phyloP scores from a whole-genome alignment of 2,888 invertebrate genomes.

The Melanchra persicariae region DNA sequence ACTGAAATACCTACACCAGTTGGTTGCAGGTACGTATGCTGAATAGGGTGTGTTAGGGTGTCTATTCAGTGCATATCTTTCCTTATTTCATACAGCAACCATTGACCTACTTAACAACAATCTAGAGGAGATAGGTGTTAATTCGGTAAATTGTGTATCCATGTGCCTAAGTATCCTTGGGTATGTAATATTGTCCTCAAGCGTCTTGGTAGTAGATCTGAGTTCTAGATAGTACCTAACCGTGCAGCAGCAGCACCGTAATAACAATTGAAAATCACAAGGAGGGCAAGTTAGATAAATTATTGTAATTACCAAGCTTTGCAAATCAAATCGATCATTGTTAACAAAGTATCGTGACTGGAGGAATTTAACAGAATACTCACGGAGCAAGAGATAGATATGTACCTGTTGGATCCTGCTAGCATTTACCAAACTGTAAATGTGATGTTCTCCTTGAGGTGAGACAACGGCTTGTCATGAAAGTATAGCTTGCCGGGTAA shows the following conservation, averaged over 20 bases:
- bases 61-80: not conserved
- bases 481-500: too few relatives aligned
- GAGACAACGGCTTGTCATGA: too few relatives aligned
- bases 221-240: conserved; percentile 4
- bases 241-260: not conserved
- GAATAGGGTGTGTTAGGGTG: too few relatives aligned
- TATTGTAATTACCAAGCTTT: conserved; percentile 35
- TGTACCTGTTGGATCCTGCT: not conserved
- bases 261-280: conserved; percentile 47
- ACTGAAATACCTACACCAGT: not conserved
- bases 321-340: conserved; percentile 36
- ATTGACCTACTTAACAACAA: not conserved
- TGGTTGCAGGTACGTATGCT: too few relatives aligned
- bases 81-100: too few relatives aligned
- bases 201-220: not conserved
- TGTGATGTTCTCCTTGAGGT: not conserved
- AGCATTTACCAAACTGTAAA: not conserved
- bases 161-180: not conserved
- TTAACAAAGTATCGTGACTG: conserved; percentile 6
- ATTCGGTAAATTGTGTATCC: not conserved
- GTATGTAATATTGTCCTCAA: not conserved
- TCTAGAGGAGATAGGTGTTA: not conserved
- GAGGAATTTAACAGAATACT: not conserved
- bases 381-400: not conserved
- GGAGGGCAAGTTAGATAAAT: conserved; percentile 15